Base-by-base conservation (phyloP, 2,797 vertebrate species). In the Atherinosoma microstoma region DNA sequence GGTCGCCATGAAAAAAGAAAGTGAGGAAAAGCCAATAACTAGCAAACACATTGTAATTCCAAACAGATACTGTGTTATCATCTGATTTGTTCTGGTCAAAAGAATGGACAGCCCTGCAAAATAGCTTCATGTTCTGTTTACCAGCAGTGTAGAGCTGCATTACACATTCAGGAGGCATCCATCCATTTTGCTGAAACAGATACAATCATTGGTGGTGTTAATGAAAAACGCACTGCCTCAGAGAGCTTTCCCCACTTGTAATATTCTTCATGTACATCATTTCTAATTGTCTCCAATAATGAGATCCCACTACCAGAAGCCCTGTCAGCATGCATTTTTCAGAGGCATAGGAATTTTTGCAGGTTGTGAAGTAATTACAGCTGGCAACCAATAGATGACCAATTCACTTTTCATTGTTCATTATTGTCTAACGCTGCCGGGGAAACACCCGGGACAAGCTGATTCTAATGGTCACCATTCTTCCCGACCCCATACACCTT, bases 231-330 rank as follows among this genome's bases (percentile, higher is more conserved):
- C 84, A 73, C 87, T 70, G 88, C 89, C 83, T 89, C 80, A 57
- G 87, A 90, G 86, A 89, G 88, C 77, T 82, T 84, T 85, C 76
- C 79, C 77, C 82, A 88, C 88, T 91, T 89, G 89, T 89, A 90
- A 92, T 91, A 84, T 90, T 91, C 86, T 73, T 91, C 87, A 84
- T 92, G 81, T 89, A 91, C 89, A 87, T 92, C 80, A 93, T 86
- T 90, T 90, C 85, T 92, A 91, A 94, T 94, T 91, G 87, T 89
- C 89, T 93, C 86, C 86, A 84, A 88, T 91, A 91, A 93, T 93
- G 91, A 93, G 90, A 90, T 89, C 82, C 75, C 73, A 56, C 79
- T 15, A 76, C 79, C 70, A 62, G 82, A 82, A 66, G 87, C 81
- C 76, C 83, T 89, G 91, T 93, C 88, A 83, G 78, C 69, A 47